These are phyloP conservation scores for Norana najaformis DNA, from an alignment of 2,888 invertebrate species.

Conservation along the genomic window DNA sequence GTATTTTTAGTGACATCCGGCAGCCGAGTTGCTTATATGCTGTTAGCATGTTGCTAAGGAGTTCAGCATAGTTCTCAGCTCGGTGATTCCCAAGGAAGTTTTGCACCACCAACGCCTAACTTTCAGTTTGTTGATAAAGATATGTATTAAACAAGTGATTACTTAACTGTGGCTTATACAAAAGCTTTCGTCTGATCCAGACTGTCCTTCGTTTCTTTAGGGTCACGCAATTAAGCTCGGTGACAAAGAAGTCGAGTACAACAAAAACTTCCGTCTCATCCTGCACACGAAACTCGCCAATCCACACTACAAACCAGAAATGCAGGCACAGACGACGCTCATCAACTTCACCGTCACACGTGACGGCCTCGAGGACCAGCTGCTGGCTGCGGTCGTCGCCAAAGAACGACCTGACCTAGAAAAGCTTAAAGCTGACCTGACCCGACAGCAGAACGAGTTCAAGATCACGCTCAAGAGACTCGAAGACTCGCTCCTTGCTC, in stretches of 20 bases:
- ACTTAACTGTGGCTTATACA: too few species aligned
- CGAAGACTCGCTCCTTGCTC: constrained; percentile 87
- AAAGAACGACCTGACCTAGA: constrained; percentile 89
- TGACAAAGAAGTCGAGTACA: constrained; percentile 94
- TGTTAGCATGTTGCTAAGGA: too few species aligned
- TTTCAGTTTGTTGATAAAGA: too few species aligned
- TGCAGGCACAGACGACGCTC: constrained; percentile 95
- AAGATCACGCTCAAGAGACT: constrained; percentile 88
- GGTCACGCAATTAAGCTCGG: constrained; percentile 95
- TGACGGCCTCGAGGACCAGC: constrained; percentile 92
- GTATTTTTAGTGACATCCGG: too few species aligned
- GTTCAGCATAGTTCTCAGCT: too few species aligned
- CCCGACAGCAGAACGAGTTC: constrained; percentile 94
- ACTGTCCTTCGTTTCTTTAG: constrained; percentile 58
- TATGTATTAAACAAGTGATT: too few species aligned
- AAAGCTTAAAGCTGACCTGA: constrained; percentile 89
- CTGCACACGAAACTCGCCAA: constrained; percentile 93
- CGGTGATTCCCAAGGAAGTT: too few species aligned
- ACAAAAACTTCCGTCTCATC: constrained; percentile 81
- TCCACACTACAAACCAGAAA: constrained; percentile 96
- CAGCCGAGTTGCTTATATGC: too few species aligned
- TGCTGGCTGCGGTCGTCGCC: constrained; percentile 80
- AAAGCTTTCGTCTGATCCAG: too few species aligned
- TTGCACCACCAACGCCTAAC: too few species aligned
- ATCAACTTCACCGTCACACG: constrained; percentile 96